Conservation (phyloP, 2,888 invertebrate species). For the Tetanocera ferruginea region DNA sequence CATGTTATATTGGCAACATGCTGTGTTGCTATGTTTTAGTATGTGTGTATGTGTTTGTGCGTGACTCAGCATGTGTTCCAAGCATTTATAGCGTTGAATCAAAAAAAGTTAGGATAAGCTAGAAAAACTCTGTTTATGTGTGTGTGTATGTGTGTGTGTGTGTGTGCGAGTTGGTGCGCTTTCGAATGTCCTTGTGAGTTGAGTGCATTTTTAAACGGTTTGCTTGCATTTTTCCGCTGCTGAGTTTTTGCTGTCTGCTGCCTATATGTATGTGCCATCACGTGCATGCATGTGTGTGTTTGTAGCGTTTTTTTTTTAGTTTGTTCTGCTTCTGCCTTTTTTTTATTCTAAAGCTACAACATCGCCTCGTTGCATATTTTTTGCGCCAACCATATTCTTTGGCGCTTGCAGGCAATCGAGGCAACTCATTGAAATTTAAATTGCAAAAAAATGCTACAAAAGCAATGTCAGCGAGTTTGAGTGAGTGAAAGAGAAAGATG, state of each 20-base stretch:
- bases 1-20: no score
- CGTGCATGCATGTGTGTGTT: neutral
- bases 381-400: neutral
- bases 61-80: neutral
- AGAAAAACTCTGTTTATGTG: neutral
- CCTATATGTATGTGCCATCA: neutral
- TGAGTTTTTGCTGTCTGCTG: neutral
- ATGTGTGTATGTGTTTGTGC: neutral
- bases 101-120: neutral
- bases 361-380: neutral
- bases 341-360: no score
- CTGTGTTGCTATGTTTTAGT: no score
- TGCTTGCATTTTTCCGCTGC: neutral
- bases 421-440: constrained; percentile 14
- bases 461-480: neutral
- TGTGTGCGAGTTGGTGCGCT: neutral
- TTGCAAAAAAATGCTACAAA: constrained; percentile 8
- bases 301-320: neutral
- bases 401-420: constrained; percentile 1
- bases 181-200: constrained; percentile 2
- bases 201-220: constrained; percentile 17
- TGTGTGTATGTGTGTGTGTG: no score
- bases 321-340: neutral
- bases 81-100: no score
- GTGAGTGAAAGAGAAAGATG: neutral